Percentiles rank a stretch among this genome's conserved stretches.
phyloP scores from a whole-genome alignment of 2,888 invertebrate species.

The Ichneumoninae sp. region DNA sequence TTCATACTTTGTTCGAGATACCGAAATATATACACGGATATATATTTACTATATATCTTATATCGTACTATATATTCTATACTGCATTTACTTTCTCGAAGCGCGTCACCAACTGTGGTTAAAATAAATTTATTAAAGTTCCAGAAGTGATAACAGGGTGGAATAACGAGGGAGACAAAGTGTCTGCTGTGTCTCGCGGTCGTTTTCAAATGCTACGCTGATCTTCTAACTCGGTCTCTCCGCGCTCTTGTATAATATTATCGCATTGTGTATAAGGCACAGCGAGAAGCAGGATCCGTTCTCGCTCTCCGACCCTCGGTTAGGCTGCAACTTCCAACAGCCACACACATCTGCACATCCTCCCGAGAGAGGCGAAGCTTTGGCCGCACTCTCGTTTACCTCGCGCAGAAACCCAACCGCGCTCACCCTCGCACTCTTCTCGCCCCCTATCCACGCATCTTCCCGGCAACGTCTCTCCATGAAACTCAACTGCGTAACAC shows the following conservation, averaged over 20 bases:
- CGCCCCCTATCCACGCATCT: slow-evolving; percentile 1
- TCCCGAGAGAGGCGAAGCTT: slow-evolving; percentile 47
- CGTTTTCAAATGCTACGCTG: slow-evolving; percentile 38
- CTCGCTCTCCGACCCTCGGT: slow-evolving; percentile 39
- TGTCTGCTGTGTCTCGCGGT: slow-evolving; percentile 20
- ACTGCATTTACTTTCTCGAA: not conserved
- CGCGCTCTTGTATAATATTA: slow-evolving; percentile 42
- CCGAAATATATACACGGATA: not conserved
- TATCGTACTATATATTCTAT: not conserved
- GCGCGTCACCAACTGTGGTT: slow-evolving; percentile 29
- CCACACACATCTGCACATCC: slow-evolving; percentile 64
- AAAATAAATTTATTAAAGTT: slow-evolving; percentile 43
- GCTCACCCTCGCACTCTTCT: slow-evolving; percentile 47
- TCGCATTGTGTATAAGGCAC: slow-evolving; percentile 26
- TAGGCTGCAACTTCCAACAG: slow-evolving; percentile 53
- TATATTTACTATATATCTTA: not conserved
- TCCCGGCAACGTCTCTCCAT: slow-evolving; percentile 44
- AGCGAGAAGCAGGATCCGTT: slow-evolving; percentile 26
- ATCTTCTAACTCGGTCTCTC: slow-evolving; percentile 37
- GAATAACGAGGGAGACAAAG: not conserved
- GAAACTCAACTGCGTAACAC: slow-evolving; percentile 47
- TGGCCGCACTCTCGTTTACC: slow-evolving; percentile 26
- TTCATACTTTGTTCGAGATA: slow-evolving; percentile 22
- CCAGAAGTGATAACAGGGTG: not conserved
- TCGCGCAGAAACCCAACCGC: slow-evolving; percentile 28